Conservation (phyloP, 2,113 vertebrate genomes). For the Bufo gargarizans region DNA sequence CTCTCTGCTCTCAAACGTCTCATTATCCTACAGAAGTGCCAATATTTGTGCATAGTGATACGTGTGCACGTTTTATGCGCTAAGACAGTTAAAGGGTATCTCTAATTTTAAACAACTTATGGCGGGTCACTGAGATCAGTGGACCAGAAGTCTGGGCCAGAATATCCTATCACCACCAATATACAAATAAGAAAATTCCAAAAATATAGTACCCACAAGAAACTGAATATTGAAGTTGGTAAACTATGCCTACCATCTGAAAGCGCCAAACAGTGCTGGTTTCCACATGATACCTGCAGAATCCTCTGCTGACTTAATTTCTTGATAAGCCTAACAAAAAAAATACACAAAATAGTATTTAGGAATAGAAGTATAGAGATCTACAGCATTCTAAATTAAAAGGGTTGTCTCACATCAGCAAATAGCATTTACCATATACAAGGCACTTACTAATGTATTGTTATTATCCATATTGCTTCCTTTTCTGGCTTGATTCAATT, state of each 20-base stretch:
- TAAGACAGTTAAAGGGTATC: no score
- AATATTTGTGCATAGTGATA: no score
- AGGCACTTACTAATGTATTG: no score
- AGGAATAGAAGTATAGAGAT: neutral
- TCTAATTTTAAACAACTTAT: neutral
- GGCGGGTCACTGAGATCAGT: neutral
- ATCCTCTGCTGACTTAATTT: constrained; percentile 90
- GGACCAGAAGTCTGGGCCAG: no score
- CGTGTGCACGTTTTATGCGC: no score
- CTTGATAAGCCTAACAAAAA: constrained; percentile 84
- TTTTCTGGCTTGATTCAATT: no score
- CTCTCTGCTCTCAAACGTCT: neutral
- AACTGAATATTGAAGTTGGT: neutral
- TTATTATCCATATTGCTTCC: no score
- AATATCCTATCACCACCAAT: neutral
- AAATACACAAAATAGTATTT: neutral
- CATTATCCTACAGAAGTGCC: neutral
- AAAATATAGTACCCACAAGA: neutral
- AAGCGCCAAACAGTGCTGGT: constrained; percentile 95
- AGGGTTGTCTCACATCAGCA: no score
- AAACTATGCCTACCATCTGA: constrained; percentile 82
- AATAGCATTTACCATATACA: no score
- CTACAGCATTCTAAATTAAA: neutral
- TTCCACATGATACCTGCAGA: constrained; percentile 95
- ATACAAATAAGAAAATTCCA: neutral